Evolutionary conservation across 2,797 vertebrate genomes (phyloP), one percentile per base, ranked within the genome.

Genomic region (Microcaecilia unicolor): DNA sequence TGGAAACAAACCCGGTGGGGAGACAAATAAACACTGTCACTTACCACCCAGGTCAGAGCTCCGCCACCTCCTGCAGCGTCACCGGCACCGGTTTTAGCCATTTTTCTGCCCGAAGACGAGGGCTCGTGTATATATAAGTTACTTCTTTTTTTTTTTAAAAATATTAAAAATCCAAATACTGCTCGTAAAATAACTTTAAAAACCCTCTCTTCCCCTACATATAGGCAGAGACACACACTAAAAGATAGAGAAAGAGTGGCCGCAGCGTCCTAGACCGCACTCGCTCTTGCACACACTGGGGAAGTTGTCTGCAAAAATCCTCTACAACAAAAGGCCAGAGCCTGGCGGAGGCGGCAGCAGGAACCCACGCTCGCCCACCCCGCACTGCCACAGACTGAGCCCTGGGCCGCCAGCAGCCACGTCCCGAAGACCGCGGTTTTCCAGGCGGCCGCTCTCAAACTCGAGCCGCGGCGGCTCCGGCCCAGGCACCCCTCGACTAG

Each of bases 41-140:
- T 92, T 61, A 92, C 92, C 90, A 91, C 70, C 89, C 90, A 93
- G 37, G 88, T 83, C 69, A 92, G 67, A 28, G 67, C 88, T 9
- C 87, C 89, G 71, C 89, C 89, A 49, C 89, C 86, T 41, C 85
- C 85, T 39, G 84, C 88, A 38, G 22, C 60, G 35, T 31, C 40
- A 26, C 45, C 59, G 37, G 79, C 72, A 41, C 71, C 67, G n/a
- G 70, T 66, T 64, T 82, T 81, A 54, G 77, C 78, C 80, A 82
- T 83, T 63, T 61, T 68, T 41, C 56, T 72, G 76, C 57, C 69
- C 45, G 36, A 59, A 25, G 53, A n/a, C n/a, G n/a, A 29, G 36
- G 11, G 31, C 39, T 35, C 25, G 22, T 43, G 43, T 28, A 33
- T 39, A n/a, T n/a, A 48, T 48, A 45, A 22, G 41, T 23, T 27